Evolutionary conservation across 2,113 vertebrate species (phyloP).

Genomic region (Vanacampus margaritifer): DNA sequence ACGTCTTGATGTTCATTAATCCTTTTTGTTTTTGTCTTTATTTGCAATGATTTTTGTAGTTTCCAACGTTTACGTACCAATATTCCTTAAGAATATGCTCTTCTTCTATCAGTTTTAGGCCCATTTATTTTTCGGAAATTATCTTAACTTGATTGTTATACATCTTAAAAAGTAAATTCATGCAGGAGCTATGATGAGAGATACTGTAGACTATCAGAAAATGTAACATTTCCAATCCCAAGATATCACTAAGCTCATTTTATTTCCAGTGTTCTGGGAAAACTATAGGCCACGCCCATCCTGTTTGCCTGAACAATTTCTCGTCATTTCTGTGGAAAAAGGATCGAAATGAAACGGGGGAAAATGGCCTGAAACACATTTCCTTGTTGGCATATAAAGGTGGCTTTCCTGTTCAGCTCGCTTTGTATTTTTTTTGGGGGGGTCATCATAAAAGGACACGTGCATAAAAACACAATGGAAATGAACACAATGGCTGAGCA

Average conservation of each 20-base stretch:
- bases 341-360: not conserved
- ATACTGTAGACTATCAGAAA: not conserved
- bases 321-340: conserved; percentile 16
- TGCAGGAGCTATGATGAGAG: not conserved
- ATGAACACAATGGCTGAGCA: conserved; percentile 61
- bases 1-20: not conserved
- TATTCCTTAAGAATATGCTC: not conserved
- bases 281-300: not conserved
- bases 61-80: not conserved
- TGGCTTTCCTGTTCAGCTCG: conserved; percentile 64
- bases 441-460: conserved; percentile 59
- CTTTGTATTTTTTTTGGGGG: conserved; percentile 60
- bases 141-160: not conserved
- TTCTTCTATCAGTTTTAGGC: not conserved
- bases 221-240: too few species aligned
- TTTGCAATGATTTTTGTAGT: not conserved
- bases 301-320: not conserved
- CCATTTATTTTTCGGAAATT: too few species aligned
- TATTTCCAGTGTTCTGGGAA: not conserved
- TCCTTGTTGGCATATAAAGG: conserved; percentile 69
- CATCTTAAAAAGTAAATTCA: not conserved
- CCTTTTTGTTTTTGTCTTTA: not conserved
- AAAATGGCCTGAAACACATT: conserved; percentile 46
- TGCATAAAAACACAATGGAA: conserved; percentile 71
- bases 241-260: not conserved